These are phyloP conservation scores for Ophion obscuratus DNA, from an alignment of 2,888 invertebrate species.

Conservation along the genomic window DNA sequence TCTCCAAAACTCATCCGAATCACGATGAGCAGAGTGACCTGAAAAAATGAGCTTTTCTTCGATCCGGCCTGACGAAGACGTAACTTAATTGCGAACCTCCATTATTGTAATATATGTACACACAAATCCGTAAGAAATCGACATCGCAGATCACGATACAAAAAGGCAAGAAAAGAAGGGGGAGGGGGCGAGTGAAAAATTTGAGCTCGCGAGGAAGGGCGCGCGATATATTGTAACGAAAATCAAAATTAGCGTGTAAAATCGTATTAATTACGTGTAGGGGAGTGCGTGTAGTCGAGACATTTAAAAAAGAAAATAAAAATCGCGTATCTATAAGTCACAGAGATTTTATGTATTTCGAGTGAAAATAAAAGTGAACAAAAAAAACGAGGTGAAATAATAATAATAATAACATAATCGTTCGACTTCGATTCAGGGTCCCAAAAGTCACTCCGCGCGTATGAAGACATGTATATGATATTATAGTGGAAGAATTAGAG, in stretches of 20 bases:
- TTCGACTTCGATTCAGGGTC: constrained; percentile 66
- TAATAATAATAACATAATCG: constrained; percentile 33
- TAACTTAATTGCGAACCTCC: constrained; percentile 45
- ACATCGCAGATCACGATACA: constrained; percentile 48
- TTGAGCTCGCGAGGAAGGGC: not conserved
- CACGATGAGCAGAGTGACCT: not conserved
- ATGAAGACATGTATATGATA: constrained; percentile 36
- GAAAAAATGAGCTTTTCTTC: not conserved
- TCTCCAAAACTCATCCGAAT: not conserved
- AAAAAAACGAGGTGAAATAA: constrained; percentile 19
- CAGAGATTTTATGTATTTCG: constrained; percentile 70
- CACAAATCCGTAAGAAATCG: constrained; percentile 33
- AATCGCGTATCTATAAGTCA: constrained; percentile 48
- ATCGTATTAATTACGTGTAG: constrained; percentile 59
- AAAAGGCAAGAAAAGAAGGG: constrained; percentile 13
- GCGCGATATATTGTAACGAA: constrained; percentile 62
- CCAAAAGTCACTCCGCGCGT: constrained; percentile 61
- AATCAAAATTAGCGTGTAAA: constrained; percentile 71
- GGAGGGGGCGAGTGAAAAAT: not conserved
- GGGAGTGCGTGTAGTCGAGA: constrained; percentile 52
- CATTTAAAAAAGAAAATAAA: constrained; percentile 21
- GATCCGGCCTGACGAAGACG: constrained; percentile 22
- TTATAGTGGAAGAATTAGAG: constrained; percentile 45
- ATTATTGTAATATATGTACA: constrained; percentile 48
- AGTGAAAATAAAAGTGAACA: constrained; percentile 20